Base-by-base conservation (phyloP, 1,140 invertebrate species). In the Nephotettix cincticeps region DNA sequence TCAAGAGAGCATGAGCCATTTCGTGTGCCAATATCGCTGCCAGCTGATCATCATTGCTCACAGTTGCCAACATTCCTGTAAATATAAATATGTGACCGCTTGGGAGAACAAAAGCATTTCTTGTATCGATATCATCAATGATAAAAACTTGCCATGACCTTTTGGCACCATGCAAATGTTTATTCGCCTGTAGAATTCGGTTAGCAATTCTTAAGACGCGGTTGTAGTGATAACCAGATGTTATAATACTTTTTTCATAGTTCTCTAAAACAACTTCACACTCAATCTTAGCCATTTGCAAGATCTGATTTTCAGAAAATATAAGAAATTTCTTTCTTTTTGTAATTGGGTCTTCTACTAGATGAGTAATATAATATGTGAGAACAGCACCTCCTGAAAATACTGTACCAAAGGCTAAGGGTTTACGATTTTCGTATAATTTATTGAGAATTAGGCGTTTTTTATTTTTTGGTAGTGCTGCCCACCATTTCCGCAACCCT, bases 401-500 rank as follows among this genome's bases (percentile, higher is more conserved):
- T 9, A 21, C 4, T 11, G 14, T n/a, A 11, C 47, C 47, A 4
- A 17, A 9, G 14, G 21, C 21, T 19, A 51, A 4, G 4, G 3
- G 6, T 4, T 17, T 51, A n/a, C 47, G 47, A 51, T 51, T 51
- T 51, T 51, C 21, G 3, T 51, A 11, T 4, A 51, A 17, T n/a
- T n/a, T 17, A 9, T 51, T 3, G 3, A 51, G n/a, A 21, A 51
- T 51, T 4, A 11, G 19, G 4, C 19, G 14, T 21, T n/a, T 17
- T n/a, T 21, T 51, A 51, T 51, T 51, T n/a, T 51, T 51, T 4
- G 47, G 47, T n/a, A 51, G 19, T 11, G 14, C 3, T 19, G 47
- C 47, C 47, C 47, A 51, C 47, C 47, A 51, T 51, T 51, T 51
- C n/a, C 47, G 6, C n/a, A 51, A 51, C 19, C 47, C 47, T 51